Evolutionary conservation across 1,140 invertebrate species (phyloP).

Genomic region (Cotesia glomerata): DNA sequence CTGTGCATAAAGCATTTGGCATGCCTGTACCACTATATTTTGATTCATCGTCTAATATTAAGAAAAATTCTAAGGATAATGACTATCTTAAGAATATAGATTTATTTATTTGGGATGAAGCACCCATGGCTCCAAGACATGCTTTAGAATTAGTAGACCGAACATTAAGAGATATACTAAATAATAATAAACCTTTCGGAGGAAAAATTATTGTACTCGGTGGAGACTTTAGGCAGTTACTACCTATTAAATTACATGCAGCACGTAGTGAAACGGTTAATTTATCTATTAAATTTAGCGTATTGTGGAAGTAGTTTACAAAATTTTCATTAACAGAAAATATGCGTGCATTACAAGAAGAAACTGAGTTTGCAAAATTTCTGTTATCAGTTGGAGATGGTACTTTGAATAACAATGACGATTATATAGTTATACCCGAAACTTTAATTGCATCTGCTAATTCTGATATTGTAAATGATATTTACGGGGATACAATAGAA

Average conservation of each 20-base stretch:
- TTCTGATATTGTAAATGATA: neutral
- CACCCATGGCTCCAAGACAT: neutral
- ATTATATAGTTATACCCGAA: neutral
- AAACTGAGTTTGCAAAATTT: neutral
- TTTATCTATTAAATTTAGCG: neutral
- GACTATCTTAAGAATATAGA: neutral
- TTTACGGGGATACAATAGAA: neutral
- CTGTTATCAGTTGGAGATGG: neutral
- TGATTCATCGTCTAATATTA: constrained; percentile 4
- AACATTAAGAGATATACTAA: neutral
- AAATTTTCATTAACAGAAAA: neutral
- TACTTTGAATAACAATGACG: neutral
- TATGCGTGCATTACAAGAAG: neutral
- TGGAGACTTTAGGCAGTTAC: neutral
- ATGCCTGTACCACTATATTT: neutral
- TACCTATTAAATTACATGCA: no score
- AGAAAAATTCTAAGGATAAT: neutral
- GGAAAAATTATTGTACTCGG: neutral
- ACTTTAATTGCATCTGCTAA: neutral
- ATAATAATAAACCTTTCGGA: neutral
- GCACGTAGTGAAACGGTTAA: neutral
- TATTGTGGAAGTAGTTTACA: neutral
- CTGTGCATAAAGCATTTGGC: neutral
- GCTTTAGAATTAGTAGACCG: neutral
- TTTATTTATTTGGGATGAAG: neutral